A percentile compares a stretch with the other conserved stretches of the same genome.
Conservation (phyloP, 2,113 vertebrate species). For the Oxygymnocypris stewartii region DNA sequence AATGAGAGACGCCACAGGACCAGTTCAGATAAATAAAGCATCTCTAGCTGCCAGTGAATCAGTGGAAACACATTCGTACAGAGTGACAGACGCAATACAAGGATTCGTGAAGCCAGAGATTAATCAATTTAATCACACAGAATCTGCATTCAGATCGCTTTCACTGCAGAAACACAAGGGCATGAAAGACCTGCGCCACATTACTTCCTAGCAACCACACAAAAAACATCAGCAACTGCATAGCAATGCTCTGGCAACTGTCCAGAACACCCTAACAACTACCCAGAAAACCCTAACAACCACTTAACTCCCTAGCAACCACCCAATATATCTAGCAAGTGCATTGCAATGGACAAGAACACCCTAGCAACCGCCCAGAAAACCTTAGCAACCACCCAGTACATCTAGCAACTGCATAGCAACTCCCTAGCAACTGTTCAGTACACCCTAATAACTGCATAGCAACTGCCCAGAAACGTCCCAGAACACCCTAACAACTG, state of each 20-base stretch:
- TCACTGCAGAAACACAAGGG: not conserved
- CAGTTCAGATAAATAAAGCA: not conserved
- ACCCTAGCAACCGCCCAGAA: no score
- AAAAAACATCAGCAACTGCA: not conserved
- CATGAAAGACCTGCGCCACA: not conserved
- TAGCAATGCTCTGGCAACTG: not conserved
- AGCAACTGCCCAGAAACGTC: no score
- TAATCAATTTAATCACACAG: constrained; percentile 56
- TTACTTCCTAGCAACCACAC: not conserved
- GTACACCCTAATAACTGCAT: no score
- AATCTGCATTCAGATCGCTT: constrained; percentile 16
- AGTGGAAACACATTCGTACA: not conserved
- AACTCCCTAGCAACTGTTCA: no score
- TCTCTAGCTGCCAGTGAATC: not conserved
- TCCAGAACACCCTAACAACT: not conserved
- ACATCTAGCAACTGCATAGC: no score
- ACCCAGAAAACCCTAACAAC: not conserved
- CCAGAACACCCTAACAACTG: no score
- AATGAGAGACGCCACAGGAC: constrained; percentile 43
- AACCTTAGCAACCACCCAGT: no score
- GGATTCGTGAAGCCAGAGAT: constrained; percentile 46
- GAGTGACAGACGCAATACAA: not conserved
- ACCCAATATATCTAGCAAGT: no score
- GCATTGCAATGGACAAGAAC: not conserved
- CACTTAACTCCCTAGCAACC: no score